Base-by-base conservation (phyloP, 2,113 vertebrate species). In the Corythoichthys haematopterus region DNA sequence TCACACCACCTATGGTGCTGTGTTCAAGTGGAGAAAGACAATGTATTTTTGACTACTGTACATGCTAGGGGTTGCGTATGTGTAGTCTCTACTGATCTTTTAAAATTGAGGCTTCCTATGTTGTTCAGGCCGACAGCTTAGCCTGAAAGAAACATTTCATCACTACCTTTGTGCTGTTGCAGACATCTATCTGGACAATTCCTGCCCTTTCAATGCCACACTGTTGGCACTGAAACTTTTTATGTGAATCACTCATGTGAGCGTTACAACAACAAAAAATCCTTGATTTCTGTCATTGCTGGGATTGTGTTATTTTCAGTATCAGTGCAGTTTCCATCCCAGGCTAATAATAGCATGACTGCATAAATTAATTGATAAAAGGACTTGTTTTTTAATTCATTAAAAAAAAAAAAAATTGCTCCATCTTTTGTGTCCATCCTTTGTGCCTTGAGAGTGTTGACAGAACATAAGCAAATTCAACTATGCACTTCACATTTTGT, bases 1-100 rank as follows among this genome's bases (percentile, higher is more conserved):
- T 82, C 84, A 83, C 85, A 86, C 86, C 86, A 86, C 84, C 86
- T 85, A 84, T 80, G 73, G 84, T 68, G 84, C 60, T 61, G 52
- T 57, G 68, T 78, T 76, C 79, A 75, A 75, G 74, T 43, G 75
- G 48, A 20, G 38, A 51, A 40, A 78, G 82, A 80, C 81, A 76
- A 70, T 78, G 74, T 79, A 64, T 80, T 80, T 73, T 16, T 81
- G 65, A 78, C 74, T 72, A 77, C 53, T 73, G 71, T 72, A 68
- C 68, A 68, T 37, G 66, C 47, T 66, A 69, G 73, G 68, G 65
- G 69, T 74, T 78, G 48, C 74, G 61, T 73, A 70, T 75, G 56
- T 66, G 78, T 78, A 68, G 71, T 68, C 61, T 74, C 71, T 84
- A 71, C 80, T 75, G 63, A 66, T 80, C 79, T 72, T 66, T 77